Evolutionary conservation across 2,113 vertebrate species (phyloP).

Genomic region (Cryptoleucopteryx plumbea): DNA sequence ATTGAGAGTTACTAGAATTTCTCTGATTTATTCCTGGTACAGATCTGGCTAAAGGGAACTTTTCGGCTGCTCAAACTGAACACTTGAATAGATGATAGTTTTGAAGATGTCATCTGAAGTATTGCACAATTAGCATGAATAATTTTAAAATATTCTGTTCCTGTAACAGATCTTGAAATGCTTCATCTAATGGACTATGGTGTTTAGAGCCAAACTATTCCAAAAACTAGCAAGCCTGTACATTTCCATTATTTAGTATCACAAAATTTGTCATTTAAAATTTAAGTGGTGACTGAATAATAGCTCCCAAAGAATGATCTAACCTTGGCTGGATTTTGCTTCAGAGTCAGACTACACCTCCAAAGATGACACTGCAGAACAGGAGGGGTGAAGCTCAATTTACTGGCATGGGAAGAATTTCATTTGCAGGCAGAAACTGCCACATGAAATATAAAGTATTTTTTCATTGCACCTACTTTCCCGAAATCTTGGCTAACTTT

Average conservation of each 20-base stretch:
- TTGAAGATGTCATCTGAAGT: constrained; percentile 3
- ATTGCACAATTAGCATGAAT: not conserved
- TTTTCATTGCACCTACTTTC: not conserved
- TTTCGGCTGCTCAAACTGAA: not conserved
- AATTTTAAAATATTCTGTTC: not conserved
- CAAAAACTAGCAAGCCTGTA: not conserved
- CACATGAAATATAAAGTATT: not conserved
- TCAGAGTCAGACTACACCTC: not conserved
- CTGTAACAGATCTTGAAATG: not conserved
- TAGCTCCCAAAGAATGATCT: not conserved
- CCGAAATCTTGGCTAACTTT: not conserved
- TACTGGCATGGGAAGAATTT: not conserved
- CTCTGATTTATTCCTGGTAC: not conserved
- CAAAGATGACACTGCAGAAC: not conserved
- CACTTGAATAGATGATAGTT: not conserved
- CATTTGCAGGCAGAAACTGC: not conserved
- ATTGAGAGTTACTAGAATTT: not conserved
- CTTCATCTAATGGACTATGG: not conserved
- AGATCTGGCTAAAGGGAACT: not conserved
- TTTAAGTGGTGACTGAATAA: not conserved
- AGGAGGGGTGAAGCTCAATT: not conserved
- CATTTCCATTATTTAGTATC: not conserved
- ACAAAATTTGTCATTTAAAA: not conserved
- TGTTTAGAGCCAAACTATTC: not conserved
- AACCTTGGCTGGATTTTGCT: not conserved